phyloP scores from a whole-genome alignment of 2,797 vertebrate species.

The Enteromius trimaculatus region DNA sequence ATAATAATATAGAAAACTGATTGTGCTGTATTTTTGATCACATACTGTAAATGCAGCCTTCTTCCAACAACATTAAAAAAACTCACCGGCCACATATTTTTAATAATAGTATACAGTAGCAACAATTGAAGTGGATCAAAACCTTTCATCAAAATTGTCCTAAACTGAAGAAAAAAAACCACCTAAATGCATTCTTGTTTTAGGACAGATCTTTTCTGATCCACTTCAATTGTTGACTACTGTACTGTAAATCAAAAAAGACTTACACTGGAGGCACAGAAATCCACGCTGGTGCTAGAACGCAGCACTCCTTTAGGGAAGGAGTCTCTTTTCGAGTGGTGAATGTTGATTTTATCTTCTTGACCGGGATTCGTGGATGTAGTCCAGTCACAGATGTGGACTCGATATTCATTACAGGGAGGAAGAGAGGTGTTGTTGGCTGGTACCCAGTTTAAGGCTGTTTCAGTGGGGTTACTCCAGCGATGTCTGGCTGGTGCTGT shows the following conservation, averaged over 20 bases:
- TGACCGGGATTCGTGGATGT: constrained; percentile 62
- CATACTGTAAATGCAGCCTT: not conserved
- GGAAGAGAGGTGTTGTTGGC: constrained; percentile 78
- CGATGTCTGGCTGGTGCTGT: constrained; percentile 71
- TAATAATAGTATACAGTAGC: not conserved
- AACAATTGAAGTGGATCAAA: no score
- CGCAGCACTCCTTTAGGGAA: constrained; percentile 68
- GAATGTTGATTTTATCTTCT: constrained; percentile 50
- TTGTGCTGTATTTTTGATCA: not conserved
- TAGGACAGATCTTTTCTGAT: no score
- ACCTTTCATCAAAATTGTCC: no score
- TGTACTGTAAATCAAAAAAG: not conserved
- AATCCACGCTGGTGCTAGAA: constrained; percentile 83
- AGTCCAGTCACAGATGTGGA: constrained; percentile 77
- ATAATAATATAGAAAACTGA: not conserved
- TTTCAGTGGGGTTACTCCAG: constrained; percentile 77
- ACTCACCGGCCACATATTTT: not conserved
- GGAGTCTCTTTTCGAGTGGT: constrained; percentile 64
- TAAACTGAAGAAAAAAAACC: no score
- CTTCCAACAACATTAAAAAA: not conserved
- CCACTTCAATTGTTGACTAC: no score
- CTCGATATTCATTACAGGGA: constrained; percentile 77
- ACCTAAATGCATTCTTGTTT: no score
- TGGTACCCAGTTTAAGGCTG: constrained; percentile 72
- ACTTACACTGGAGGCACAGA: constrained; percentile 84